These are phyloP conservation scores for Tarsius wallacei DNA, from an alignment of 2,797 vertebrate species.

Conservation along the genomic window DNA sequence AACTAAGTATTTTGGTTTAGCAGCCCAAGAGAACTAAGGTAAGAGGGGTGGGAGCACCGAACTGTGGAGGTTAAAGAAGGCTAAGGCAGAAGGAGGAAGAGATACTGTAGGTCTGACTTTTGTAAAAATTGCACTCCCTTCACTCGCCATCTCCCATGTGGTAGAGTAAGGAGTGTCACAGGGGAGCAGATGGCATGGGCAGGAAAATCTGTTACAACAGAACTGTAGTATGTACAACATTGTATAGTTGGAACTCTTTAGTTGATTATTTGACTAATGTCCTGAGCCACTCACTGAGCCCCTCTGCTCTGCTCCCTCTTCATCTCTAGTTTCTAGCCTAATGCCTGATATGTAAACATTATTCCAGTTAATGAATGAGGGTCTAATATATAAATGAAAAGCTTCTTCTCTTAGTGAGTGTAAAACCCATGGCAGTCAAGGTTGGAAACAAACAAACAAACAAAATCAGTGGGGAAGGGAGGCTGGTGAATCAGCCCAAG, in stretches of 20 bases:
- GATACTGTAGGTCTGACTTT: neutral
- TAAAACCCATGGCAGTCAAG: neutral
- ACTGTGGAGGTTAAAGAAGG: neutral
- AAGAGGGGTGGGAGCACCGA: neutral
- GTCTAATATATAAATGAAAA: slow-evolving; percentile 10
- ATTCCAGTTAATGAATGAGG: neutral
- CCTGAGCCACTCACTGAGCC: neutral
- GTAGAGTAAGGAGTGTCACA: neutral
- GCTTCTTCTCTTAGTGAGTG: neutral
- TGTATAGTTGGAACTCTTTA: neutral
- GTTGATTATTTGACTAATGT: neutral
- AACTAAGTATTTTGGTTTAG: neutral
- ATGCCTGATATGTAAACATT: neutral
- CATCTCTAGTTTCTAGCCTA: neutral
- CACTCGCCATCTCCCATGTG: too few relatives aligned
- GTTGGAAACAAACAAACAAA: neutral
- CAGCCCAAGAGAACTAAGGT: neutral
- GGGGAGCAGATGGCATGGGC: too few relatives aligned
- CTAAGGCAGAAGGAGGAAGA: neutral
- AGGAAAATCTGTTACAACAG: neutral
- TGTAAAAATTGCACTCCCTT: neutral
- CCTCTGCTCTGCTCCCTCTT: neutral
- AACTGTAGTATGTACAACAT: neutral
- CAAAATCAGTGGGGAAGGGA: neutral
- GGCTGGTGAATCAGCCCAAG: neutral